Base-by-base conservation (phyloP, 2,797 vertebrate genomes). In the Alca torda region DNA sequence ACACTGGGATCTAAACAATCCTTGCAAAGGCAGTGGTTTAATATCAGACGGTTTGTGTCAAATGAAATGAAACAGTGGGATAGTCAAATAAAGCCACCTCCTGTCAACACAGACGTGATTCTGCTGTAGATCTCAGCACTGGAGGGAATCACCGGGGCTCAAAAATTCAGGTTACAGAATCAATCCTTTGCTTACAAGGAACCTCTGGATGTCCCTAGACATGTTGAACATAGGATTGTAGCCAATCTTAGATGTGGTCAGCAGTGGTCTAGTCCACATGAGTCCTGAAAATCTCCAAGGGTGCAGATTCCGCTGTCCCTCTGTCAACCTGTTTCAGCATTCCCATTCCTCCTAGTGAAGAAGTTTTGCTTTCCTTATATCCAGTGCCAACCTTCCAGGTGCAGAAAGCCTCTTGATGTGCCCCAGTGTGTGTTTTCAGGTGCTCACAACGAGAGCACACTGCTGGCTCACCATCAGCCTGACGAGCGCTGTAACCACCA, bases 401-500 rank as follows among this genome's bases (percentile, higher is more conserved):
- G 11, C 39, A 84, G 45, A 59, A 46, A 65, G 13, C 35, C 15
- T 50, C 48, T 12, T 35, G 63, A 9, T 28, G 13, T 19, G 15
- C 4, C 25, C 21, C 16, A 26, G 11, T 53, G 35, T 9, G 13
- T 37, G 13, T 63, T 80, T 68, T 48, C 23, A 24, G 16, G 9
- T 46, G 15, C 10, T 54, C 13, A 24, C 12, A 35, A 35, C 2
- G 18, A 61, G 6, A 56, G 8, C 6, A 54, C 11, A 16, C 6
- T 11, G 6, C n/a, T 75, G 19, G 13, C 35, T 69, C 4, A 1
- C 20, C 18, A 37, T 39, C 46, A 84, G 10, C 24, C 13, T 67
- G 25, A 35, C 0, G 0, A 23, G 28, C 4, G 2, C 13, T n/a
- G 24, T 18, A 45, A 39, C 67, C 30, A 45, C 28, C 33, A n/a